These are phyloP conservation scores for Plutomurus gul DNA, from an alignment of 1,140 invertebrate genomes.

Conservation along the genomic window DNA sequence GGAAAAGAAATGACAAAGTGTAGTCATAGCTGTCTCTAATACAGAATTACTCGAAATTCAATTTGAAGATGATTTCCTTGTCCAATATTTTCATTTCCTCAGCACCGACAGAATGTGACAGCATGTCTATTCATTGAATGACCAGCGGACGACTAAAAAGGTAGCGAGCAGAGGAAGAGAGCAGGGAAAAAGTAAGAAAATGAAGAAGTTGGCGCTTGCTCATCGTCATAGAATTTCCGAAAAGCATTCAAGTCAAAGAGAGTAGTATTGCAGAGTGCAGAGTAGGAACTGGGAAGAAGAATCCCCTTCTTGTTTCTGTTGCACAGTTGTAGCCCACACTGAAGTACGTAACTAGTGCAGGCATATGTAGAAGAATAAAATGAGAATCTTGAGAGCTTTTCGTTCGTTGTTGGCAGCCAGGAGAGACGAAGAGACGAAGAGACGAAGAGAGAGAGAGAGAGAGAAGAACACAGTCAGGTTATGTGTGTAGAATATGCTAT, in stretches of 20 bases:
- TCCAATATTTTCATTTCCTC: no score
- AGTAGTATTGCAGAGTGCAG: neutral
- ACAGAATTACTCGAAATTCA: no score
- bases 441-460: neutral
- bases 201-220: neutral
- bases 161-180: neutral
- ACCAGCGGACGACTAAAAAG: neutral
- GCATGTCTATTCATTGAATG: neutral
- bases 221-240: neutral
- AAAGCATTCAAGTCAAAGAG: neutral
- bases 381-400: neutral
- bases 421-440: neutral
- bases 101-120: neutral
- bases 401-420: neutral
- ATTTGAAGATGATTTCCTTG: no score
- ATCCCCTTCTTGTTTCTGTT: neutral
- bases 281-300: neutral
- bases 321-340: neutral
- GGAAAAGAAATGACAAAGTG: no score
- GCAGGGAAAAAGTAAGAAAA: neutral
- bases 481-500: neutral
- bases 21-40: no score
- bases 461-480: neutral
- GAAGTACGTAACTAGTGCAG: neutral
- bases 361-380: constrained; percentile 16